phyloP scores from a whole-genome alignment of 2,797 vertebrate species.

The Notolepis coatsorum region DNA sequence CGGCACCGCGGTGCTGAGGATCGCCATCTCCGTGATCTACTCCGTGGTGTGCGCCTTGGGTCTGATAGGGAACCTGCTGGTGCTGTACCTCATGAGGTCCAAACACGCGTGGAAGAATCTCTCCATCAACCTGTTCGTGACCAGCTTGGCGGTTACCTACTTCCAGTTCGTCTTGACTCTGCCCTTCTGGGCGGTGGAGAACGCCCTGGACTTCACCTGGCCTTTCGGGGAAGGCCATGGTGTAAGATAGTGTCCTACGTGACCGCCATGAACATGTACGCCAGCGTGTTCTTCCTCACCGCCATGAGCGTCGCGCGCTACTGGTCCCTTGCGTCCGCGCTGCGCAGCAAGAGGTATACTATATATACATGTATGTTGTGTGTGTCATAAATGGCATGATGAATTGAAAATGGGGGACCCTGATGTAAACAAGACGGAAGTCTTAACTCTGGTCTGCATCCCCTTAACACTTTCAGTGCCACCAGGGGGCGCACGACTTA shows the following conservation, averaged over 20 bases:
- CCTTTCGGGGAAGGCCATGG: no score
- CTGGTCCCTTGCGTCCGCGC: slow-evolving; percentile 89
- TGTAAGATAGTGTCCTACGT: slow-evolving; percentile 94
- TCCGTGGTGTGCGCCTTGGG: slow-evolving; percentile 93
- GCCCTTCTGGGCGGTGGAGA: slow-evolving; percentile 97
- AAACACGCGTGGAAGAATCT: slow-evolving; percentile 94
- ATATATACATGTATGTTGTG: no score
- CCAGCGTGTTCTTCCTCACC: slow-evolving; percentile 96
- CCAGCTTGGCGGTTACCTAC: slow-evolving; percentile 92
- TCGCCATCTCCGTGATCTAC: slow-evolving; percentile 90
- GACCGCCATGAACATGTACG: slow-evolving; percentile 97
- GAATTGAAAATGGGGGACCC: no score
- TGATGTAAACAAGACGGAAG: no score
- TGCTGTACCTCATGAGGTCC: slow-evolving; percentile 92
- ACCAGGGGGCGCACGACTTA: no score
- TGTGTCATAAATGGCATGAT: no score
- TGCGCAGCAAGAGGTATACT: slow-evolving; percentile 83
- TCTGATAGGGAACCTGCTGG: slow-evolving; percentile 91
- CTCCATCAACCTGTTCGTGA: slow-evolving; percentile 94
- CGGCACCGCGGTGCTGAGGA: slow-evolving; percentile 82
- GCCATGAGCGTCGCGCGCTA: slow-evolving; percentile 95
- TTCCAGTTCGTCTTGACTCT: slow-evolving; percentile 95
- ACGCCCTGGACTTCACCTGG: slow-evolving; percentile 95
- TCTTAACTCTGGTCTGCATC: no score
- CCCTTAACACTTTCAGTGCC: no score